Base-by-base conservation (phyloP, 2,113 vertebrate species). In the Bettongia penicillata region DNA sequence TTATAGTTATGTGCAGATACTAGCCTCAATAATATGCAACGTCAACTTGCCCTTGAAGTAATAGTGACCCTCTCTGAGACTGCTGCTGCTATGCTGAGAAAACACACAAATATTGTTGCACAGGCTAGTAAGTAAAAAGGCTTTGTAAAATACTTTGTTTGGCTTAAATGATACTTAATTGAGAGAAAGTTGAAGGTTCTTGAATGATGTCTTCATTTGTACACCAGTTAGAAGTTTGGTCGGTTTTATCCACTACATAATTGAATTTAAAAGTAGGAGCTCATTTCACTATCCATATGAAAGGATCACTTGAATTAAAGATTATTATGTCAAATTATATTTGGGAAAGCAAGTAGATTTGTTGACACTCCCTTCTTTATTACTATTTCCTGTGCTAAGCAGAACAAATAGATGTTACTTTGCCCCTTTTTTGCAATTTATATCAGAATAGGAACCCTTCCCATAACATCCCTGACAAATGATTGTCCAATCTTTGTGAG, bases 51-150 rank as follows among this genome's bases (percentile, higher is more conserved):
- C 0, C 98, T 99, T 90, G 99, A 99, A 98, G 99, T 99, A 90
- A 99, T 99, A 0, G 99, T 99, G 97, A 99, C 99, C 6, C 98
- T 99, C 50, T 99, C 99, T 0, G 99, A 99, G 98, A 99, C 99
- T 0, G 99, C 99, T 4, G 99, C 99, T 1, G 99, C 99, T 96
- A 99, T 99, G 99, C 98, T 99, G 97, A 99, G 99, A 97, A 99
- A 99, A 95, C 99, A 99, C 97, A 99, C 99, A 7, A 99, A 98
- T 94, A 99, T 99, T 53, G 98, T 99, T 97, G 99, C 99, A 90
- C 99, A 99, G 98, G 99, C 99, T 91, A 99, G 99, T 99, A 98
- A 99, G 99, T 98, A 96, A 94, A 61, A 90, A 47, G 31, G 90
- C 93, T 94, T 94, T 95, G 10, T 43, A 94, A 91, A 93, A 84